Conservation (phyloP, 2,113 vertebrate genomes). For the Zootoca vivipara region DNA sequence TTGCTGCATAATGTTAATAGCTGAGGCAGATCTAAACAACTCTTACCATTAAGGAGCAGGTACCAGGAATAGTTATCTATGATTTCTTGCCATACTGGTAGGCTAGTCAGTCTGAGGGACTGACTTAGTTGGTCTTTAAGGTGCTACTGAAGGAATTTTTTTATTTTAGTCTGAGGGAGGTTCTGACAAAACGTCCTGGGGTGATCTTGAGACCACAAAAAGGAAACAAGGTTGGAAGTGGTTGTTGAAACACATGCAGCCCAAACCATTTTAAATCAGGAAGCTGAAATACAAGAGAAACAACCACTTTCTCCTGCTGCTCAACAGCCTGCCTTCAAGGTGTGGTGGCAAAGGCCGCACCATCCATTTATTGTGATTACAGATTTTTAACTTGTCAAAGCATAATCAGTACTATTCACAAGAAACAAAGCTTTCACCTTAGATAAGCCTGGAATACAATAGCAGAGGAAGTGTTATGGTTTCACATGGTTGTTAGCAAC, state of each 20-base stretch:
- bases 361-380: slow-evolving; percentile 19
- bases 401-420: slow-evolving; percentile 19
- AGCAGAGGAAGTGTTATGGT: not conserved
- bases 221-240: not conserved
- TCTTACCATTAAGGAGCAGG: not conserved
- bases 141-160: too few species aligned
- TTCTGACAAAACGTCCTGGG: not conserved
- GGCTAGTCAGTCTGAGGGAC: not conserved
- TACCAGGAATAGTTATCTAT: not conserved
- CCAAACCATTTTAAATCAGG: not conserved
- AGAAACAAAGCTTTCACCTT: slow-evolving; percentile 6
- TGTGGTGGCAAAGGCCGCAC: not conserved
- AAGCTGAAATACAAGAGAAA: not conserved
- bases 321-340: too few species aligned
- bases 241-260: not conserved
- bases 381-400: slow-evolving; percentile 22
- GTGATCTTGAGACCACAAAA: not conserved
- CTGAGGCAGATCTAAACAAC: not conserved
- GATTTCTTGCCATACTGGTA: not conserved
- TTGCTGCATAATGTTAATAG: not conserved
- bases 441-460: slow-evolving; percentile 5
- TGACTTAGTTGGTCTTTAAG: too few species aligned
- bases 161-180: not conserved
- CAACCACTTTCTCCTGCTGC: not conserved
- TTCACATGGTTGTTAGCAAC: slow-evolving; percentile 4